phyloP scores from a whole-genome alignment of 2,888 invertebrate genomes.

The Dynastes grantii region DNA sequence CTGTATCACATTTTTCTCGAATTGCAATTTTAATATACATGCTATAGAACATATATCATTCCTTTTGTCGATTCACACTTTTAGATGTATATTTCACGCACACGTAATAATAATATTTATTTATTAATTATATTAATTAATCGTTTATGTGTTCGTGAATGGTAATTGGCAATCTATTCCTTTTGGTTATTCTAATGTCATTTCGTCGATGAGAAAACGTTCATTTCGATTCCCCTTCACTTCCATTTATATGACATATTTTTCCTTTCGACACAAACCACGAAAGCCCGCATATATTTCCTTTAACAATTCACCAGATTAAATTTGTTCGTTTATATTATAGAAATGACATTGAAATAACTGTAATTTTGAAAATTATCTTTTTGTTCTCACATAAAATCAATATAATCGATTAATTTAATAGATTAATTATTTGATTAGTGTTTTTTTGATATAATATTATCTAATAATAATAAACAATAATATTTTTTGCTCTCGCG shows the following conservation, averaged over 20 bases:
- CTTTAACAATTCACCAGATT: neutral
- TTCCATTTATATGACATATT: neutral
- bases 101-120: conserved; percentile 54
- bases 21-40: conserved; percentile 62
- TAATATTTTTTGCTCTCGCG: conserved; percentile 53
- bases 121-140: conserved; percentile 53
- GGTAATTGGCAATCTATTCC: conserved; percentile 60
- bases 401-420: conserved; percentile 27
- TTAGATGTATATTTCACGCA: conserved; percentile 29
- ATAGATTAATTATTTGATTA: conserved; percentile 37
- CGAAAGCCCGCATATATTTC: no score
- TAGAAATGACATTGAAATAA: conserved; percentile 29
- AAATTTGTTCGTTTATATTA: neutral
- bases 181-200: conserved; percentile 63
- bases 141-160: conserved; percentile 60
- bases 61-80: conserved; percentile 24
- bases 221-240: neutral
- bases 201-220: conserved; percentile 17
- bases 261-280: no score
- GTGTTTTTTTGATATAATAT: conserved; percentile 44
- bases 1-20: conserved; percentile 11
- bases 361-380: conserved; percentile 9
- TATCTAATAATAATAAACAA: conserved; percentile 33
- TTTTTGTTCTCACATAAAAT: conserved; percentile 26
- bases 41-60: conserved; percentile 63